Conservation (phyloP, 2,113 vertebrate species). For the Aepyceros melampus region DNA sequence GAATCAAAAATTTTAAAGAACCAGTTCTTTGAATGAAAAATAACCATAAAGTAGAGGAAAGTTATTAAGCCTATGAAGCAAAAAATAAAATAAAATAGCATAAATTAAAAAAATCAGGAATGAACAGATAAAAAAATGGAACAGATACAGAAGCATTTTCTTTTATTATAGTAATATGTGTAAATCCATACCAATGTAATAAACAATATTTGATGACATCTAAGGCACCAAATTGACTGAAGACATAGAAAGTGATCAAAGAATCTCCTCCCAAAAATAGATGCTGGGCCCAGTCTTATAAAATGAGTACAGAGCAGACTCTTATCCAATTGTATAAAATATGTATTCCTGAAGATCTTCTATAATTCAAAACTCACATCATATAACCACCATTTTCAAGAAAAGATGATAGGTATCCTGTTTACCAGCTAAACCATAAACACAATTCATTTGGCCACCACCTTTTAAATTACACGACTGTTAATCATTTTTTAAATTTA, state of each 20-base stretch:
- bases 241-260: neutral
- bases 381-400: neutral
- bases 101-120: neutral
- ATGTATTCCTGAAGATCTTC: neutral
- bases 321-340: neutral
- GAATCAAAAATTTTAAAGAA: slow-evolving; percentile 30
- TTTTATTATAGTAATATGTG: neutral
- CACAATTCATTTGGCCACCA: neutral
- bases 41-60: neutral
- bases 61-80: neutral
- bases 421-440: neutral
- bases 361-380: neutral
- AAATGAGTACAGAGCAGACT: neutral
- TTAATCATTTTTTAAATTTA: slow-evolving; percentile 9
- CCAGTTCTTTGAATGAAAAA: neutral
- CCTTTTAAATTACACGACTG: neutral
- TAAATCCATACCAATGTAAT: neutral
- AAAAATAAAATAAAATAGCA: neutral
- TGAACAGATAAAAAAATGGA: neutral
- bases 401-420: neutral
- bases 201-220: neutral
- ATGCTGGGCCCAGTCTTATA: neutral
- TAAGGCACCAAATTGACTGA: neutral
- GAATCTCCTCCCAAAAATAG: neutral
- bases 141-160: neutral